phyloP scores from a whole-genome alignment of 1,140 invertebrate species.

The Aphidius gifuensis region DNA sequence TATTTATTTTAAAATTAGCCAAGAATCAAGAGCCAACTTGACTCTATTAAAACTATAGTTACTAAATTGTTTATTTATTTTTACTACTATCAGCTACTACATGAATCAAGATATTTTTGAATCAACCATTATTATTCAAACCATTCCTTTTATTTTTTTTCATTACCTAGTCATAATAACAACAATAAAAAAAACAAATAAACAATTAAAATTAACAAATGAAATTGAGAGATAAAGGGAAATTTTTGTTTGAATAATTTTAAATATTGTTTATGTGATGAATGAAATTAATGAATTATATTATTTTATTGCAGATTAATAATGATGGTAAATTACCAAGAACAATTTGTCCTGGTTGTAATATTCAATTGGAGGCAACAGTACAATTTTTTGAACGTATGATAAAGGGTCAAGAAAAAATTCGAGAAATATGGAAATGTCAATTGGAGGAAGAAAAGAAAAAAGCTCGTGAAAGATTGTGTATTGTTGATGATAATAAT shows the following conservation, averaged over 20 bases:
- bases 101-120: constrained; percentile 41
- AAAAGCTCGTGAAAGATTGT: constrained; percentile 35
- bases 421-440: constrained; percentile 55
- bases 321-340: constrained; percentile 67
- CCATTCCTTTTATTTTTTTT: not conserved
- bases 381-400: constrained; percentile 69
- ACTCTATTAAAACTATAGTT: constrained; percentile 42
- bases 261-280: constrained; percentile 2
- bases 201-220: constrained; percentile 8
- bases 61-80: constrained; percentile 28
- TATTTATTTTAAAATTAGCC: constrained; percentile 22
- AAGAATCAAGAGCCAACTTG: constrained; percentile 59
- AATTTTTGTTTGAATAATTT: not conserved
- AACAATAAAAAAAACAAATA: not conserved
- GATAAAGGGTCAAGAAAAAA: constrained; percentile 64
- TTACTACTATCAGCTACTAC: constrained; percentile 33
- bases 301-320: constrained; percentile 52
- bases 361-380: constrained; percentile 69
- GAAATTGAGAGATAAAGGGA: not conserved
- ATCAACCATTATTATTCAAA: no score
- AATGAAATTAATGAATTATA: not conserved
- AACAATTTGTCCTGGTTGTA: constrained; percentile 71
- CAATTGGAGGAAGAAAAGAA: constrained; percentile 47
- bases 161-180: not conserved
- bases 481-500: constrained; percentile 26